Evolutionary conservation across 2,113 vertebrate genomes (phyloP).

Genomic region (Cheirogaleus medius): DNA sequence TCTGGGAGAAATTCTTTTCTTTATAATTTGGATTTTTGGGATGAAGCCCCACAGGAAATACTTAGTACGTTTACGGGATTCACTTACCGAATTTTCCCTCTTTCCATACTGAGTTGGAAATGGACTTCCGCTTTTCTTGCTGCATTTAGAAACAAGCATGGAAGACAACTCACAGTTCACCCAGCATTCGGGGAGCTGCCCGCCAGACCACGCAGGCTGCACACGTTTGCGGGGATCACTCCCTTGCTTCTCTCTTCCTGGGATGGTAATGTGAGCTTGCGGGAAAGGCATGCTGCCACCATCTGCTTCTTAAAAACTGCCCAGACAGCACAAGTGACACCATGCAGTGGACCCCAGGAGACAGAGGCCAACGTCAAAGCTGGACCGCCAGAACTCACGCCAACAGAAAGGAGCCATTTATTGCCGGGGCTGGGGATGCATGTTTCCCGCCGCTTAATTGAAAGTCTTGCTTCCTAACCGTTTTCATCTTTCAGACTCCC

Average conservation of each 20-base stretch:
- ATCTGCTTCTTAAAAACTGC: no score
- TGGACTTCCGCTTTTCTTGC: not conserved
- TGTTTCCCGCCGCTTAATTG: not conserved
- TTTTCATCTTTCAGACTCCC: not conserved
- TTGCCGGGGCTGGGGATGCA: no score
- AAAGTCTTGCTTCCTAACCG: not conserved
- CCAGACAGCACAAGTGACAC: not conserved
- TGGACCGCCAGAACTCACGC: accelerated
- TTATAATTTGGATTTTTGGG: not conserved
- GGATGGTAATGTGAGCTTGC: accelerated
- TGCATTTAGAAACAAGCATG: not conserved
- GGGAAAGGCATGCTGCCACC: not conserved
- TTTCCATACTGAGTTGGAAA: not conserved
- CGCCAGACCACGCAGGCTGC: not conserved
- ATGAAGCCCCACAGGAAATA: not conserved
- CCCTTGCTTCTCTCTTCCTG: not conserved
- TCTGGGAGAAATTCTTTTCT: not conserved
- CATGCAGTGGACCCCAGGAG: accelerated
- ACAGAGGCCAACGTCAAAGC: not conserved
- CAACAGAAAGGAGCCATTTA: not conserved
- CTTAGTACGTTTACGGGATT: not conserved
- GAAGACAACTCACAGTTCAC: accelerated
- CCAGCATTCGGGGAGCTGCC: not conserved
- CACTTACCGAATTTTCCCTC: not conserved
- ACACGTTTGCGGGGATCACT: not conserved